phyloP scores from a whole-genome alignment of 2,888 invertebrate genomes.

The Ophion slaviceki region DNA sequence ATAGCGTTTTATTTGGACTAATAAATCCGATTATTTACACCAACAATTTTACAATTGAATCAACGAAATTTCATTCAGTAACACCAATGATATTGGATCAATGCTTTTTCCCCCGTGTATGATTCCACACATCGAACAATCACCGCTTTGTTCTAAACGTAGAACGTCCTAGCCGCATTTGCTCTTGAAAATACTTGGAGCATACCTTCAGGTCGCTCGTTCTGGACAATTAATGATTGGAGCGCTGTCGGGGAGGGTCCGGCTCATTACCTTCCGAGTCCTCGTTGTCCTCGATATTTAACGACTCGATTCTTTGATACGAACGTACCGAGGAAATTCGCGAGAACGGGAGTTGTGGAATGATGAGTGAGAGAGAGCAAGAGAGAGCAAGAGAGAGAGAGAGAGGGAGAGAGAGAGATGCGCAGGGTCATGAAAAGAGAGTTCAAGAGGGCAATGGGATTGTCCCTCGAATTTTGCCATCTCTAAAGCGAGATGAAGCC shows the following conservation, averaged over 20 bases:
- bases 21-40: no score
- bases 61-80: no score
- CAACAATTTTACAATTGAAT: no score
- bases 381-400: background rate
- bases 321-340: slow-evolving; percentile 28
- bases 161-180: background rate
- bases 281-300: slow-evolving; percentile 55
- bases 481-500: slow-evolving; percentile 16
- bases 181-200: slow-evolving; percentile 36
- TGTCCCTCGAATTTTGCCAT: slow-evolving; percentile 29
- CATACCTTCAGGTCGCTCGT: slow-evolving; percentile 35
- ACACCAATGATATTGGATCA: no score
- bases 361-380: no score
- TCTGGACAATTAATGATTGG: slow-evolving; percentile 61
- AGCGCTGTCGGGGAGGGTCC: slow-evolving; percentile 39
- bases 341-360: background rate
- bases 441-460: background rate
- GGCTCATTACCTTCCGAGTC: slow-evolving; percentile 56
- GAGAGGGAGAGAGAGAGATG: background rate
- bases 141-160: slow-evolving; percentile 1
- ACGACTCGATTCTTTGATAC: slow-evolving; percentile 57
- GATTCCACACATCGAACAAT: background rate
- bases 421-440: slow-evolving; percentile 2
- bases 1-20: no score
- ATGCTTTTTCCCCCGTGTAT: background rate